phyloP scores from a whole-genome alignment of 2,113 vertebrate species.

The Oenanthe oenanthe region DNA sequence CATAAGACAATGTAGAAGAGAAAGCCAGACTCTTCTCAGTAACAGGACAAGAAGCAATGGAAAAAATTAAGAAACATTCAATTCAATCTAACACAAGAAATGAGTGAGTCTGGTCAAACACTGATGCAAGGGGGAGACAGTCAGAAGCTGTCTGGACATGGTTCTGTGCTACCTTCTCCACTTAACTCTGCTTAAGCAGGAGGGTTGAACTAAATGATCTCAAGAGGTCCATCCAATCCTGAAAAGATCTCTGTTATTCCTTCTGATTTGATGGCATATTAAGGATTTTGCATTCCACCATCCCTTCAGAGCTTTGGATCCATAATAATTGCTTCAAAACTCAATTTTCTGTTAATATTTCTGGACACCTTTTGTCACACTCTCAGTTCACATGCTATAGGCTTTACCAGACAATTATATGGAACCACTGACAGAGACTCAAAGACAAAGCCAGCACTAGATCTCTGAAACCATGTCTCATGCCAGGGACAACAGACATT shows the following conservation, averaged over 20 bases:
- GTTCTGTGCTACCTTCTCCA: neutral
- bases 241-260: neutral
- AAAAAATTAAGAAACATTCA: neutral
- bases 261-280: neutral
- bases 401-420: neutral
- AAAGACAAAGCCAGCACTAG: neutral
- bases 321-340: neutral
- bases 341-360: neutral
- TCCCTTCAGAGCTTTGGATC: neutral
- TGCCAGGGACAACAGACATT: neutral
- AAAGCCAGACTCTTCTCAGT: neutral
- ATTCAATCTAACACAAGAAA: neutral
- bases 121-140: fast-evolving
- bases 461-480: neutral
- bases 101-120: neutral
- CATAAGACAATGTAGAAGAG: neutral
- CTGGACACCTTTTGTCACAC: neutral
- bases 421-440: neutral
- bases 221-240: neutral
- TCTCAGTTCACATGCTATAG: neutral
- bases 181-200: neutral
- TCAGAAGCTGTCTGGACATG: neutral
- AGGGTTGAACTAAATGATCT: neutral
- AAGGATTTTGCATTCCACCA: neutral
- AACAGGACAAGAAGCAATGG: neutral